phyloP scores from a whole-genome alignment of 2,888 invertebrate genomes.

The Tethea ocularis region DNA sequence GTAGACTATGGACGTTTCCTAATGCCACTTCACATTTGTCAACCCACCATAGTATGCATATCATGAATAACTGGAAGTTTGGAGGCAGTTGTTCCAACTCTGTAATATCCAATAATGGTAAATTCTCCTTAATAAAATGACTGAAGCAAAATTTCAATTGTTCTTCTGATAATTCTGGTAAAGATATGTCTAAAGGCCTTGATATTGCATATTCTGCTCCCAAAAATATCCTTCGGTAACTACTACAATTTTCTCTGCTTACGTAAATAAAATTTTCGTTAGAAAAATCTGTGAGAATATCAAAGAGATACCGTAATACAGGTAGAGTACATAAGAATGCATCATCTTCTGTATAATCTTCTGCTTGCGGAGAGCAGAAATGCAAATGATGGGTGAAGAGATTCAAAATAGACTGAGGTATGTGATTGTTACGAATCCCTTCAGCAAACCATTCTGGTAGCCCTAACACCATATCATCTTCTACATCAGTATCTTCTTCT shows the following conservation, averaged over 20 bases:
- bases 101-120: conserved; percentile 59
- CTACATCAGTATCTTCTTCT: conserved; percentile 35
- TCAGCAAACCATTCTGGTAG: conserved; percentile 86
- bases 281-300: conserved; percentile 68
- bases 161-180: conserved; percentile 49
- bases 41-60: conserved; percentile 85
- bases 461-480: conserved; percentile 41
- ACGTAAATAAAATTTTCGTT: conserved; percentile 64
- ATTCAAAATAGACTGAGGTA: conserved; percentile 88
- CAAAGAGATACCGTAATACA: conserved; percentile 85
- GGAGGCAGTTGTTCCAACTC: conserved; percentile 75
- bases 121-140: conserved; percentile 71
- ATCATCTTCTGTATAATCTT: conserved; percentile 85
- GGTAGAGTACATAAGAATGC: conserved; percentile 84
- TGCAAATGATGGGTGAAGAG: conserved; percentile 86
- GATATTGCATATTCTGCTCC: conserved; percentile 48
- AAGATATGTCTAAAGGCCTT: conserved; percentile 48
- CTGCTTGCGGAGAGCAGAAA: conserved; percentile 88
- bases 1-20: conserved; percentile 82
- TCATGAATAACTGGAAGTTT: conserved; percentile 84
- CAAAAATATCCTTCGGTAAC: conserved; percentile 57
- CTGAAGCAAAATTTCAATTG: conserved; percentile 68
- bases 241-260: conserved; percentile 58
- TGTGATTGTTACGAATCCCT: conserved; percentile 83
- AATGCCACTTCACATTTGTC: conserved; percentile 62